Conservation (phyloP, 1,140 invertebrate species). For the Camponotus pennsylvanicus region DNA sequence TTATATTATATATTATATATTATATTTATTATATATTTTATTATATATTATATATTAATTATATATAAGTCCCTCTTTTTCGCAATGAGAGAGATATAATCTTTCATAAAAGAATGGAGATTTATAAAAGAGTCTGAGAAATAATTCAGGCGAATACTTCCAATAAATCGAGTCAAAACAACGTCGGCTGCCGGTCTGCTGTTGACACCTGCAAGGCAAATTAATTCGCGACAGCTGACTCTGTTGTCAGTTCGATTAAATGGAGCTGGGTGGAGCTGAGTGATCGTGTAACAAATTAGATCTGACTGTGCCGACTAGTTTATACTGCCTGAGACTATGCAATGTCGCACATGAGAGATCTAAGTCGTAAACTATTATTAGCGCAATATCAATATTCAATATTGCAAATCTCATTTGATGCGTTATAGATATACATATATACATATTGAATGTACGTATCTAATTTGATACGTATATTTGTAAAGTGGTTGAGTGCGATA, state of each 20-base stretch:
- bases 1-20: background rate
- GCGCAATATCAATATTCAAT: conserved; percentile 13
- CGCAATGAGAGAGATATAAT: background rate
- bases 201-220: conserved; percentile 79
- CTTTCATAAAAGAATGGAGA: background rate
- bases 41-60: background rate
- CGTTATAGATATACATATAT: background rate
- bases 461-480: background rate
- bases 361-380: conserved; percentile 38
- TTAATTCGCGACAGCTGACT: conserved; percentile 82
- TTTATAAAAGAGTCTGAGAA: background rate
- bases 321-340: conserved; percentile 37
- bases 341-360: conserved; percentile 22
- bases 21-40: background rate
- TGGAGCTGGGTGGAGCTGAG: conserved; percentile 56
- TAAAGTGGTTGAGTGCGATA: background rate
- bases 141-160: background rate
- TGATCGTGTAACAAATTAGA: conserved; percentile 70
- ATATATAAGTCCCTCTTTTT: background rate
- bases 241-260: conserved; percentile 74
- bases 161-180: conserved; percentile 26
- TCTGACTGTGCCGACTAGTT: conserved; percentile 21
- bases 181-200: conserved; percentile 56
- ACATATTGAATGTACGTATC: background rate
- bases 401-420: conserved; percentile 2